phyloP scores from a whole-genome alignment of 2,797 vertebrate genomes.

The Sebastes iracundus region DNA sequence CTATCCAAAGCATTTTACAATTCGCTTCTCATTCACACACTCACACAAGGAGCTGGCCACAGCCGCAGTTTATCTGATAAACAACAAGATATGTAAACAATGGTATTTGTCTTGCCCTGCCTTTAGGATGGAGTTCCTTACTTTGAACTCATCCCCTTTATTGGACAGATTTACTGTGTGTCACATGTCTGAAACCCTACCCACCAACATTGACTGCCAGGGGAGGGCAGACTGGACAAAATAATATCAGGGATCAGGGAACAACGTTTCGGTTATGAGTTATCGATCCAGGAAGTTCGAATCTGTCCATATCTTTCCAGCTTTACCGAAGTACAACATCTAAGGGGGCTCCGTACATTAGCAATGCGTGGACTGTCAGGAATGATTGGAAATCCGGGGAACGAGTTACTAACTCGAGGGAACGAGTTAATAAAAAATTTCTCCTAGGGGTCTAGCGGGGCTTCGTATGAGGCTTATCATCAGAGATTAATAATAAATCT shows the following conservation, averaged over 20 bases:
- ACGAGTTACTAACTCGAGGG: too few species aligned
- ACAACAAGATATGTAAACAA: neutral
- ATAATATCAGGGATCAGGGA: neutral
- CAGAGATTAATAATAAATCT: too few species aligned
- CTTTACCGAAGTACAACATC: too few species aligned
- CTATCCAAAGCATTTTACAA: neutral
- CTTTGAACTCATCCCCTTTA: conserved; percentile 71
- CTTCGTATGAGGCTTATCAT: too few species aligned
- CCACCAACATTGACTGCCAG: conserved; percentile 50
- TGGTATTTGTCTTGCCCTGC: conserved; percentile 55
- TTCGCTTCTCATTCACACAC: neutral
- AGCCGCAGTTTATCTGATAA: neutral
- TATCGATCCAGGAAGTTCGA: too few species aligned
- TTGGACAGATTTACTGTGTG: conserved; percentile 63
- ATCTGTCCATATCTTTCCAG: too few species aligned
- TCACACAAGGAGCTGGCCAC: neutral
- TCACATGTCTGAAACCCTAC: conserved; percentile 60
- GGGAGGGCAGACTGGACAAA: conserved; percentile 61
- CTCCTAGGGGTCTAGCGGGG: fast-evolving
- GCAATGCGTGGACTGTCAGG: too few species aligned
- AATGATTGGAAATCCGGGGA: too few species aligned
- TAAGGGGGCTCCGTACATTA: too few species aligned
- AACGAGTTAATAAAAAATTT: too few species aligned
- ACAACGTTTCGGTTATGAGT: too few species aligned
- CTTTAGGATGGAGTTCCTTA: conserved; percentile 71